Conservation (phyloP, 2,113 vertebrate species). For the Miniopterus natalensis region DNA sequence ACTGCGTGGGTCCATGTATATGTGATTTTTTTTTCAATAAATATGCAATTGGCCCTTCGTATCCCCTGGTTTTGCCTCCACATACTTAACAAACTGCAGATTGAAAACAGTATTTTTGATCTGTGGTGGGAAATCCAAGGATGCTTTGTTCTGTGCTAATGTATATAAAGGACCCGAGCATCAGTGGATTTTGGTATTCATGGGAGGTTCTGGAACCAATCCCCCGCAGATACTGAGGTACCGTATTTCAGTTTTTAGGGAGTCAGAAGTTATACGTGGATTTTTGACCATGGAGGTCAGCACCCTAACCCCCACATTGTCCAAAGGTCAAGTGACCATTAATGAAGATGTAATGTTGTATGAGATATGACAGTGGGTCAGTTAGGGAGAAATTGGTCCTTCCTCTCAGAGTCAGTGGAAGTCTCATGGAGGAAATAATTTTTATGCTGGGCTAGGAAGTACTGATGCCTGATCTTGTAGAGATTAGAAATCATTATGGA, state of each 20-base stretch:
- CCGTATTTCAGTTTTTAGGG: neutral
- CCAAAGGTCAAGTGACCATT: neutral
- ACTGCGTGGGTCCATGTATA: neutral
- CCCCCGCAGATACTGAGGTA: neutral
- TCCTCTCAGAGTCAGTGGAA: slow-evolving; percentile 41
- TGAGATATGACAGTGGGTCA: neutral
- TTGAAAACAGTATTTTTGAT: neutral
- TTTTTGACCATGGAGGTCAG: neutral
- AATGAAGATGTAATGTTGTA: neutral
- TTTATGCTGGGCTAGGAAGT: neutral
- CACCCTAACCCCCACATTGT: neutral
- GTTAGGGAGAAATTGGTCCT: neutral
- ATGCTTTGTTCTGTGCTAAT: neutral
- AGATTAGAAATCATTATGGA: neutral
- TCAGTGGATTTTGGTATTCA: neutral
- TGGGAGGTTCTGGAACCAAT: neutral
- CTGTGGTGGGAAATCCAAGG: neutral
- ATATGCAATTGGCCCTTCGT: neutral
- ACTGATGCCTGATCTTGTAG: neutral
- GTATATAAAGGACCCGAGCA: neutral
- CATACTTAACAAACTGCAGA: neutral
- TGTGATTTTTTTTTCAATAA: neutral
- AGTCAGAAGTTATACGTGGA: neutral
- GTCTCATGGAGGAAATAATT: neutral
- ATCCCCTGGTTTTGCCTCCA: neutral